Conservation (phyloP, 2,888 invertebrate species). For the Archips xylosteana region DNA sequence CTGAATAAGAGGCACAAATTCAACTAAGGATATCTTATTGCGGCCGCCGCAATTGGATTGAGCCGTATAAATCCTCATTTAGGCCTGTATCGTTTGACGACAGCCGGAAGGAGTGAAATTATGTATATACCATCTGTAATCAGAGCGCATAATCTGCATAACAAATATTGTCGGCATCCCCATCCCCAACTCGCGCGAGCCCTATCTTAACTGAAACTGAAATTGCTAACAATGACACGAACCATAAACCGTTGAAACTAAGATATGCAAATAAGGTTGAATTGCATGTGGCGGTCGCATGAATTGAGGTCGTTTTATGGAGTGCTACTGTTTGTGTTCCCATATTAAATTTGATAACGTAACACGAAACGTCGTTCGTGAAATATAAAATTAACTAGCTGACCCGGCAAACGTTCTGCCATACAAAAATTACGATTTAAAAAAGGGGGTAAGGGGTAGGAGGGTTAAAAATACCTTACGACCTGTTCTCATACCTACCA, state of each 20-base stretch:
- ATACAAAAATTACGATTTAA: too few relatives aligned
- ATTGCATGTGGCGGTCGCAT: conserved; percentile 60
- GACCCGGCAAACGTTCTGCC: too few relatives aligned
- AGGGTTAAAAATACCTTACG: too few relatives aligned
- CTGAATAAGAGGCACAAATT: too few relatives aligned
- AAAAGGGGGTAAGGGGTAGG: too few relatives aligned
- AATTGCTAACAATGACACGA: conserved; percentile 64
- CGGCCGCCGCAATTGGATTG: conserved; percentile 18
- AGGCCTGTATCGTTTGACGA: conserved; percentile 42
- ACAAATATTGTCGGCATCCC: conserved; percentile 46
- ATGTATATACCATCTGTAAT: conserved; percentile 46
- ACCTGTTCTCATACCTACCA: too few relatives aligned
- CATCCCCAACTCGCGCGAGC: conserved; percentile 47
- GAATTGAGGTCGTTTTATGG: conserved; percentile 47
- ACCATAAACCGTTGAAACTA: conserved; percentile 63
- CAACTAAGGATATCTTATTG: too few relatives aligned
- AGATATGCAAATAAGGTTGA: conserved; percentile 68
- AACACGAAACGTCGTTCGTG: neutral
- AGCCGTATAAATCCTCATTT: conserved; percentile 35
- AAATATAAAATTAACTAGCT: neutral
- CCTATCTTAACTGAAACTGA: conserved; percentile 49
- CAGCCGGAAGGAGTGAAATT: conserved; percentile 43
- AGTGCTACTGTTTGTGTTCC: conserved; percentile 33
- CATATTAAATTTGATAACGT: conserved; percentile 25
- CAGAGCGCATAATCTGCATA: conserved; percentile 48